Evolutionary conservation across 2,888 invertebrate genomes (phyloP), one percentile per base, ranked within the genome.

Genomic region (Acanthococcus lagerstroemiae): DNA sequence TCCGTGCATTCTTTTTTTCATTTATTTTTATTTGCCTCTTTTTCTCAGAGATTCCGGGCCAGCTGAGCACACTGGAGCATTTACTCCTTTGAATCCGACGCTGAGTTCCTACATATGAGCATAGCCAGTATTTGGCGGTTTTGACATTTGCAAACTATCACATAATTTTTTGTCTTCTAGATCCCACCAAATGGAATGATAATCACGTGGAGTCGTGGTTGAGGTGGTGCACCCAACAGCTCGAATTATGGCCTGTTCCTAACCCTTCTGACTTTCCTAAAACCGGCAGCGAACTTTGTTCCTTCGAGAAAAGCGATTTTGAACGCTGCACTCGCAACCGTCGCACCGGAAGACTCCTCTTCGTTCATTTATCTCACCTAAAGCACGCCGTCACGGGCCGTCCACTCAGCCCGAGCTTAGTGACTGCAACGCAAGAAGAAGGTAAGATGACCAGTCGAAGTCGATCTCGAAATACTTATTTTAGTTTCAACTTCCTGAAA

Each of bases 111-210:
- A n/a, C n/a, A n/a, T n/a, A n/a, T n/a, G n/a, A n/a, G n/a, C n/a
- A n/a, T n/a, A n/a, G n/a, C n/a, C n/a, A n/a, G n/a, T n/a, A n/a
- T n/a, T n/a, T n/a, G n/a, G n/a, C n/a, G n/a, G n/a, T n/a, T n/a
- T n/a, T n/a, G n/a, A n/a, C n/a, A n/a, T n/a, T n/a, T n/a, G n/a
- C n/a, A n/a, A 54, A 54, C 24, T 25, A 55, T 55, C 17, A 17
- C 12, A 5, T 25, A 67, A 24, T 25, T 55, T 60, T 54, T 30
- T 65, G 17, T 21, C 19, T 74, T 73, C 44, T 73, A 82, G 84
- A 85, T 79, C 84, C 85, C 25, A 77, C 79, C 57, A 82, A 82
- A 73, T 85, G 85, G 85, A 80, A 77, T 67, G 72, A 76, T 17
- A 76, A 75, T 27, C 81, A 85, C 74, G 81, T 85, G 69, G 75